Base-by-base conservation (phyloP, 1,140 invertebrate genomes). In the Macrobrachium rosenbergii region DNA sequence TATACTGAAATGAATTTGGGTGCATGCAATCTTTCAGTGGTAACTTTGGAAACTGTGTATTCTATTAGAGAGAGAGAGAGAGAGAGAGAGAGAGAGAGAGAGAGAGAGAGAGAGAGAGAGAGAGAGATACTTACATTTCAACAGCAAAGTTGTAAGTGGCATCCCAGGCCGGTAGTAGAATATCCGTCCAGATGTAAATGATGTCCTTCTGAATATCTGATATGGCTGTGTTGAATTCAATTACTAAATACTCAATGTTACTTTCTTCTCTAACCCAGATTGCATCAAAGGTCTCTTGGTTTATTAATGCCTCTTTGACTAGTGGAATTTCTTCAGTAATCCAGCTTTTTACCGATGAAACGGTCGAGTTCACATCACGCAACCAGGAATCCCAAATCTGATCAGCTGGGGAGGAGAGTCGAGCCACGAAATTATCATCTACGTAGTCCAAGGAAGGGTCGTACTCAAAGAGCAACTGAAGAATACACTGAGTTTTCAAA, bases 391-490 rank as follows among this genome's bases (percentile, higher is more conserved):
- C 14, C 23, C 62, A 3, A 6, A 87, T 81, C 52, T 87, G 69
- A 75, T 87, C 78, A 23, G 60, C 59, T 23, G 85, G 85, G 45
- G 85, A 87, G 8, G n/a, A 43, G 28, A 87, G 45, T 14, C 52
- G 58, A 60, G 58, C 63, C 16, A 73, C 23, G 37, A 76, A 75
- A 21, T 45, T 45, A 17, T 69, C 52, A n/a, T 81, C 58, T 2
- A 12, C 21, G 19, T 73, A 75, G 67, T 87, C 67, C 37, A 87
- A 19, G 16, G 85, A 81, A 19, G 85, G 85, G 21, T 87, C 85
- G 59, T 63, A 76, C 17, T 87, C 67, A 7, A 87, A 10, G 19
- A 82, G n/a, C 12, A 81, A 59, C 69, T 87, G 85, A 10, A 87
- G 64, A 28, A 87, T 75, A 37, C 81, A 64, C 21, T 77, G 45